Evolutionary conservation across 1,140 invertebrate species (phyloP).

Genomic region (Drosophila nikananu): DNA sequence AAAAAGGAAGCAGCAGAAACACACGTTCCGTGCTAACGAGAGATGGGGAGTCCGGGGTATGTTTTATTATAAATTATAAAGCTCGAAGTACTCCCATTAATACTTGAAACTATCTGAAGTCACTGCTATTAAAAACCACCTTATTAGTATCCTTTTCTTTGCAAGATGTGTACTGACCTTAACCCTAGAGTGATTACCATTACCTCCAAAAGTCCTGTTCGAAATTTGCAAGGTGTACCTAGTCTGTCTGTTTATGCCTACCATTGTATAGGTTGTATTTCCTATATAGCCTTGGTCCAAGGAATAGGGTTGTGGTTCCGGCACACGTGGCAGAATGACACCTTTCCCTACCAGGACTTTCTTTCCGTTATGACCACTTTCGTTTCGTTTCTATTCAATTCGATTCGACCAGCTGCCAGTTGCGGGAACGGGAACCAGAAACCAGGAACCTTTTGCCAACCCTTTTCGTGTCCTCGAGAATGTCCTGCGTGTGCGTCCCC

Average conservation of each 20-base stretch:
- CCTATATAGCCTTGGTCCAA: background rate
- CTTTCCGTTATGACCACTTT: conserved; percentile 33
- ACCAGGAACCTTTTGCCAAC: conserved; percentile 25
- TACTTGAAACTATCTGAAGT: background rate
- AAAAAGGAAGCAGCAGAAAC: conserved; percentile 25
- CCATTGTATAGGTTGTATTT: background rate
- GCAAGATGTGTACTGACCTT: conserved; percentile 1
- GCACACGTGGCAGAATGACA: conserved; percentile 34
- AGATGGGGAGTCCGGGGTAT: background rate
- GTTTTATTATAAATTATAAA: background rate
- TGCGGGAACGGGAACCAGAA: conserved; percentile 5
- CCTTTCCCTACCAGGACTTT: conserved; percentile 32
- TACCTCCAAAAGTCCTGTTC: too few relatives aligned
- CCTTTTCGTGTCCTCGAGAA: conserved; percentile 51
- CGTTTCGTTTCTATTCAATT: conserved; percentile 7
- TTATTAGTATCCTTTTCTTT: background rate
- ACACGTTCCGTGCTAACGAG: conserved; percentile 16
- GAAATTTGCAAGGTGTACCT: background rate
- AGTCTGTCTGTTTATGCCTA: background rate
- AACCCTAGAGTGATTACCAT: background rate
- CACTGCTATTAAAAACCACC: too few relatives aligned
- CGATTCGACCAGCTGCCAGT: conserved; percentile 31
- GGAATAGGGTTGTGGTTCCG: conserved; percentile 10
- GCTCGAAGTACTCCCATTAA: conserved; percentile 1
- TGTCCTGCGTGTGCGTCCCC: conserved; percentile 29